These are phyloP conservation scores for Thunnus maccoyii DNA, from an alignment of 2,113 vertebrate species.

Conservation along the genomic window DNA sequence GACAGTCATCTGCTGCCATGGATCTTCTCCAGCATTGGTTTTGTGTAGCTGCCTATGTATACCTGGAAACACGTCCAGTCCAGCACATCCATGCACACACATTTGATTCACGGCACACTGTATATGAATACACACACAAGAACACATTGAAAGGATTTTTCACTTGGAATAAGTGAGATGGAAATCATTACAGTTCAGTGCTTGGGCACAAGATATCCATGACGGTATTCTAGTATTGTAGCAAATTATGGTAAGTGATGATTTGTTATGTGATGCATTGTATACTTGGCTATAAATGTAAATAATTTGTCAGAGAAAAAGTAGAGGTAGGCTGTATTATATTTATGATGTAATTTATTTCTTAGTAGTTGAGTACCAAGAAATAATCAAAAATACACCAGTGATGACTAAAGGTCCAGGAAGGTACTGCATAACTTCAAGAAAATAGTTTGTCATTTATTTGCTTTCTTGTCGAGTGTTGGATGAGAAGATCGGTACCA, in stretches of 20 bases:
- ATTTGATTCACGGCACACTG: constrained; percentile 34
- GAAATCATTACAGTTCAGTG: constrained; percentile 52
- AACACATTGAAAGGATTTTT: constrained; percentile 52
- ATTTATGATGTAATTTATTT: neutral
- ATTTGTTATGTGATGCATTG: constrained; percentile 19
- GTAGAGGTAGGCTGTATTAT: neutral
- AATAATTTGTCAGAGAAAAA: neutral
- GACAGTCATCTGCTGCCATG: constrained; percentile 52
- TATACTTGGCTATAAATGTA: constrained; percentile 13
- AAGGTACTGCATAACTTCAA: neutral
- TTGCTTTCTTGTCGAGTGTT: too few relatives aligned
- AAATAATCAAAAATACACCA: neutral
- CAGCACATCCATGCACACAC: constrained; percentile 6
- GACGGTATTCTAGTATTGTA: neutral
- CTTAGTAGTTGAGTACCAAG: neutral
- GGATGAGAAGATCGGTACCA: too few relatives aligned
- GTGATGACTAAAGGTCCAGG: neutral
- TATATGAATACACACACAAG: constrained; percentile 38
- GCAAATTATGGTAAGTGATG: constrained; percentile 27
- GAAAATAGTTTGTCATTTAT: neutral
- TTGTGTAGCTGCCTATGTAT: constrained; percentile 31
- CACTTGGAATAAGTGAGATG: constrained; percentile 42
- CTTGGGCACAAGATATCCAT: constrained; percentile 34
- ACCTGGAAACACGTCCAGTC: constrained; percentile 50
- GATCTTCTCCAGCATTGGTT: constrained; percentile 51